These are phyloP conservation scores for Hyposoter dolosus DNA, from an alignment of 2,888 invertebrate species.

Conservation along the genomic window DNA sequence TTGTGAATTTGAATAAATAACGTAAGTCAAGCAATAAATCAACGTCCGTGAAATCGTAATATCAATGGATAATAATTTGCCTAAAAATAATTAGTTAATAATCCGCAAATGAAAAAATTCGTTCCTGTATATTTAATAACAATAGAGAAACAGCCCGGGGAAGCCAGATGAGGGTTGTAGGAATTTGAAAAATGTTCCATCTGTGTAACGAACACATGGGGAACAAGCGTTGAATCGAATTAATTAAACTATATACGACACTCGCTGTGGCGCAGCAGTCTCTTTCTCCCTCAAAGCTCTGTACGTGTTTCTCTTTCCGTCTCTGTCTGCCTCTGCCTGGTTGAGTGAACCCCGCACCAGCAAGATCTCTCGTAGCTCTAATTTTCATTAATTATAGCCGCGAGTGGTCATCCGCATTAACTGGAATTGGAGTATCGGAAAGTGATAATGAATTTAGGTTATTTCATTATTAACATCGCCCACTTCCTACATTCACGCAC, in stretches of 20 bases:
- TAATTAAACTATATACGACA: conserved; percentile 45
- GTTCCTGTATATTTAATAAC: not conserved
- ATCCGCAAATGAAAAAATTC: no score
- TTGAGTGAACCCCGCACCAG: conserved; percentile 1
- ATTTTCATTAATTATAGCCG: conserved; percentile 62
- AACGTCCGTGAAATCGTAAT: not conserved
- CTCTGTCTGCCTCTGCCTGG: conserved; percentile 6
- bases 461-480: conserved; percentile 43
- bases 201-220: conserved; percentile 24
- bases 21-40: no score
- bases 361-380: conserved; percentile 54
- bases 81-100: not conserved
- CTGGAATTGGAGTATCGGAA: conserved; percentile 56
- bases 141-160: not conserved
- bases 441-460: conserved; percentile 54
- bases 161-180: not conserved
- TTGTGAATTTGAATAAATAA: no score
- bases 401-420: conserved; percentile 57
- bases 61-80: not conserved
- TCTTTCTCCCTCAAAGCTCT: conserved; percentile 22
- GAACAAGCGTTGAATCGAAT: conserved; percentile 47
- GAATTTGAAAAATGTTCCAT: conserved; percentile 30
- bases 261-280: conserved; percentile 38
- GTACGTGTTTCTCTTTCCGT: conserved; percentile 1
- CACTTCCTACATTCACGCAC: not conserved